A percentile compares a stretch with the other conserved stretches of the same genome.
Evolutionary conservation across 2,113 vertebrate genomes (phyloP).

Genomic region (Noturus placidus): DNA sequence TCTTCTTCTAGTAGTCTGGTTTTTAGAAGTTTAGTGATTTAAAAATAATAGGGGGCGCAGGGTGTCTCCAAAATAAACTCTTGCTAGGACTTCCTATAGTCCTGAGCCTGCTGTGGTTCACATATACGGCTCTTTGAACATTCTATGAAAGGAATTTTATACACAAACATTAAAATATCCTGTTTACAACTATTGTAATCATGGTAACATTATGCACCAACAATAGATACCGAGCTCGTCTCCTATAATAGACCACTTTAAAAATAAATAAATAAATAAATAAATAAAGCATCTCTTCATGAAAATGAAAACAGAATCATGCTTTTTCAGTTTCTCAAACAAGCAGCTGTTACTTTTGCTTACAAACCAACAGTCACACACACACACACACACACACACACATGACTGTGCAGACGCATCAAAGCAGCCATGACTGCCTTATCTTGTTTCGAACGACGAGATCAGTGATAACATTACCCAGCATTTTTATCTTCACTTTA

Average conservation of each 20-base stretch:
- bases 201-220: conserved; percentile 24
- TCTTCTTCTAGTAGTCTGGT: neutral
- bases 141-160: conserved; percentile 34
- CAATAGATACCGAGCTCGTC: neutral
- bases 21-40: neutral
- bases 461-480: neutral
- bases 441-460: neutral
- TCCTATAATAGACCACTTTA: conserved; percentile 1
- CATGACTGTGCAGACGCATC: neutral
- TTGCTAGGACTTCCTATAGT: conserved; percentile 2
- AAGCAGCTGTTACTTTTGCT: conserved; percentile 32
- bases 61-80: conserved; percentile 1
- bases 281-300: neutral
- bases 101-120: neutral
- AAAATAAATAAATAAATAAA: too few species aligned
- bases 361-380: neutral
- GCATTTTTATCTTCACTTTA: neutral
- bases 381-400: neutral
- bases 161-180: conserved; percentile 45
- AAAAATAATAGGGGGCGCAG: neutral
- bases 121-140: conserved; percentile 31
- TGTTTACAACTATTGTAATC: conserved; percentile 27
- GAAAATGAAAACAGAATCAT: neutral
- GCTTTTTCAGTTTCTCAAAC: conserved; percentile 16
- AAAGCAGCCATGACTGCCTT: neutral